A percentile compares a stretch with the other conserved stretches of the same genome.
These are phyloP conservation scores for Leptinotarsa peninsularis DNA, from an alignment of 2,888 invertebrate species.

Conservation along the genomic window DNA sequence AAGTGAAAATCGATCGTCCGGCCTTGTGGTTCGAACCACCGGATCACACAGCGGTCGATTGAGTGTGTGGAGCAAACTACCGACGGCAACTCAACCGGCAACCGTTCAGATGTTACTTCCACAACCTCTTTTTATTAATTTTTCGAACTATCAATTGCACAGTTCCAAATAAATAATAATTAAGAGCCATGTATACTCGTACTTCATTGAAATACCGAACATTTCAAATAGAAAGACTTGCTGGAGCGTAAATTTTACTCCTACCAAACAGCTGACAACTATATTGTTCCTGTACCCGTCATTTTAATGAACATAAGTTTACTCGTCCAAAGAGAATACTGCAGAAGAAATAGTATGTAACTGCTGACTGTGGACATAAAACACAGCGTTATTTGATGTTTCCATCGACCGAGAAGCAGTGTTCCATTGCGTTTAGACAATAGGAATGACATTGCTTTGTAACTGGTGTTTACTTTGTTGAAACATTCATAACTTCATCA, in stretches of 20 bases:
- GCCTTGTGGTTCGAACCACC: too few relatives aligned
- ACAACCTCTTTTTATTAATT: too few relatives aligned
- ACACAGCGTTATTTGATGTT: slow-evolving; percentile 6
- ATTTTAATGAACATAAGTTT: neutral
- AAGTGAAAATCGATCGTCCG: too few relatives aligned
- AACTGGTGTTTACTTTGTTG: slow-evolving; percentile 22
- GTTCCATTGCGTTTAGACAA: neutral
- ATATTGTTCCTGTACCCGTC: neutral
- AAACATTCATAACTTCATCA: slow-evolving; percentile 21
- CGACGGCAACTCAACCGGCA: too few relatives aligned
- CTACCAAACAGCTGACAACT: neutral
- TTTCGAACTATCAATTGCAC: too few relatives aligned
- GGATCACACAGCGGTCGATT: too few relatives aligned
- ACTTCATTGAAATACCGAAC: neutral
- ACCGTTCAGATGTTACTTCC: too few relatives aligned
- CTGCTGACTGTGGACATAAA: neutral
- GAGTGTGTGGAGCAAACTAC: too few relatives aligned
- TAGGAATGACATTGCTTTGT: neutral
- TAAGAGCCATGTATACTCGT: neutral
- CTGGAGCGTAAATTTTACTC: neutral
- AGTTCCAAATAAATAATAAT: neutral
- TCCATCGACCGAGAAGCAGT: neutral
- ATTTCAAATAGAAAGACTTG: neutral
- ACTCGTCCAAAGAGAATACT: neutral
- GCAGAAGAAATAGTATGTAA: neutral